Evolutionary conservation across 2,888 invertebrate species (phyloP).

Genomic region (Zaprionus obscuricornis): DNA sequence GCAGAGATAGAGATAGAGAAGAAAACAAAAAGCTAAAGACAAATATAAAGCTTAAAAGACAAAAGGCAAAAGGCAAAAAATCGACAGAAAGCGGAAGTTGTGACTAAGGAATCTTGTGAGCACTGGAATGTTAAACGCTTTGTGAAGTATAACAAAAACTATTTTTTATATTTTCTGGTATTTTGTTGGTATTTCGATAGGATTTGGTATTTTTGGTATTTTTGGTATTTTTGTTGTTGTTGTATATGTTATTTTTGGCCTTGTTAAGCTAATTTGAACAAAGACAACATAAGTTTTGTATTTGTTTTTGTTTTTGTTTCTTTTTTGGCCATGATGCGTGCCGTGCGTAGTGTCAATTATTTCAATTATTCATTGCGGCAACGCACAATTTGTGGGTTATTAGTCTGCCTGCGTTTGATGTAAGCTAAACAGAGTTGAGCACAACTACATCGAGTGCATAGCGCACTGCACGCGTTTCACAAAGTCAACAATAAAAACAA

Average conservation of each 20-base stretch:
- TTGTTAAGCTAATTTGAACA: constrained; percentile 48
- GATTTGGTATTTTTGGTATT: constrained; percentile 43
- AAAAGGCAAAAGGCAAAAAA: too few relatives aligned
- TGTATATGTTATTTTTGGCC: constrained; percentile 39
- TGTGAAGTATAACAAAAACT: constrained; percentile 6
- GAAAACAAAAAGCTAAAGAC: too few relatives aligned
- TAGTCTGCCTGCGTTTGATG: constrained; percentile 24
- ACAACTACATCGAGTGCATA: not conserved
- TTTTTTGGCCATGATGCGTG: constrained; percentile 42
- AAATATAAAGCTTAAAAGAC: too few relatives aligned
- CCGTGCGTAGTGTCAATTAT: constrained; percentile 29
- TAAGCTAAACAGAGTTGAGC: not conserved
- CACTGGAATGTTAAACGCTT: constrained; percentile 26
- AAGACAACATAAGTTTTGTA: not conserved
- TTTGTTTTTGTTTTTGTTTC: too few relatives aligned
- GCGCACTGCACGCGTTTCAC: constrained; percentile 38
- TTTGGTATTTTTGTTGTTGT: too few relatives aligned
- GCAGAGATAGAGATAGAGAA: too few relatives aligned
- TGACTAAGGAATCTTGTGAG: constrained; percentile 23
- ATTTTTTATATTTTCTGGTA: too few relatives aligned
- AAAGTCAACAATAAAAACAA: constrained; percentile 28
- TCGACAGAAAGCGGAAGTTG: constrained; percentile 78
- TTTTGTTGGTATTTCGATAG: constrained; percentile 26
- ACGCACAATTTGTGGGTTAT: not conserved
- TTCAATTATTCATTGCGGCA: constrained; percentile 42